These are phyloP conservation scores for Dioctria rufipes DNA, from an alignment of 2,888 invertebrate species.

Conservation along the genomic window DNA sequence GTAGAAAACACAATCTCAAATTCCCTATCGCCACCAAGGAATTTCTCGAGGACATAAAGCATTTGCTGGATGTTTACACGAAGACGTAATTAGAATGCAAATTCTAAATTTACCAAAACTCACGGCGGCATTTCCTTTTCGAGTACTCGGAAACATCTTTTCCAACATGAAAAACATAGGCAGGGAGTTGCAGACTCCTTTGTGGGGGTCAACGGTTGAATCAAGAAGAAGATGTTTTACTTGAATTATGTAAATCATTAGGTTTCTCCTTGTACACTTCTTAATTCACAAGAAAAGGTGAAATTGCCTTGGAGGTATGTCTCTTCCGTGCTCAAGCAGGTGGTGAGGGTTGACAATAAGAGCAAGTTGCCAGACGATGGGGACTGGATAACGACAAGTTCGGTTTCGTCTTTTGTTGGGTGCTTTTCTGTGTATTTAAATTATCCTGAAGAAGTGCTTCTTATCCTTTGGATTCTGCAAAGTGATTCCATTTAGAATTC, in stretches of 20 bases:
- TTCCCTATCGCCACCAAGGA: background rate
- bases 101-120: constrained; percentile 52
- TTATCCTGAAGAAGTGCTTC: constrained; percentile 43
- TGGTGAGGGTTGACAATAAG: constrained; percentile 25
- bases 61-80: constrained; percentile 56
- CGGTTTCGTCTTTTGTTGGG: constrained; percentile 35
- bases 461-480: constrained; percentile 30
- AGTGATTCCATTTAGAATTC: constrained; percentile 41
- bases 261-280: constrained; percentile 54
- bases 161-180: constrained; percentile 32
- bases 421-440: constrained; percentile 41
- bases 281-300: constrained; percentile 54
- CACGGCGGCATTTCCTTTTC: constrained; percentile 21
- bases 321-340: constrained; percentile 15
- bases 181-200: background rate
- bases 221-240: constrained; percentile 55
- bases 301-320: constrained; percentile 44
- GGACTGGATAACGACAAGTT: constrained; percentile 48
- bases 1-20: background rate
- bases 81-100: constrained; percentile 56
- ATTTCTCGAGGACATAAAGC: constrained; percentile 40
- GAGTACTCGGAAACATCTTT: constrained; percentile 37
- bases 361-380: constrained; percentile 45
- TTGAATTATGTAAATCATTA: constrained; percentile 58
- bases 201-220: constrained; percentile 32